Percentiles rank a stretch among this genome's conserved stretches.
phyloP scores from a whole-genome alignment of 2,113 vertebrate genomes.

The Hiodon alosoides region DNA sequence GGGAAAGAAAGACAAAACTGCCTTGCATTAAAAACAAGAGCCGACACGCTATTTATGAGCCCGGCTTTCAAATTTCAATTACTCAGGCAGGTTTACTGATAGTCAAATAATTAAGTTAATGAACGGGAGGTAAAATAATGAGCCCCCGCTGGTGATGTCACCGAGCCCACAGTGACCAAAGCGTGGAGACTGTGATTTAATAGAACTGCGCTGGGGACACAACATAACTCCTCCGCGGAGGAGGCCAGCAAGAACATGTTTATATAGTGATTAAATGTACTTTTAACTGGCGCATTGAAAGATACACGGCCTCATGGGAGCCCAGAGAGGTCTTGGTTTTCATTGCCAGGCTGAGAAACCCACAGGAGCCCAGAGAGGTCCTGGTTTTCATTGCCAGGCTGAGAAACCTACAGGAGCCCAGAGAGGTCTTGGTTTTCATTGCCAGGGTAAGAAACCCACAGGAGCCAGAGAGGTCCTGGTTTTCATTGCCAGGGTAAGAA shows the following conservation, averaged over 20 bases:
- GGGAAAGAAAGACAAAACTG: constrained; percentile 15
- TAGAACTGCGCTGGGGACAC: constrained; percentile 29
- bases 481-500: no score
- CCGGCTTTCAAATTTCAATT: constrained; percentile 49
- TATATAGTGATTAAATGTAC: constrained; percentile 38
- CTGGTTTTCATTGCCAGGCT: no score
- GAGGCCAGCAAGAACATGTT: constrained; percentile 28
- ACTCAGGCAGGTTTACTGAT: constrained; percentile 50
- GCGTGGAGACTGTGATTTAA: constrained; percentile 38
- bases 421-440: no score
- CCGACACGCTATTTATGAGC: constrained; percentile 37
- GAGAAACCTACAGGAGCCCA: no score
- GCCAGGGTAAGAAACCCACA: no score
- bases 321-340: constrained; percentile 18
- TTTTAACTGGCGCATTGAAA: constrained; percentile 22
- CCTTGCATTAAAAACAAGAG: constrained; percentile 31
- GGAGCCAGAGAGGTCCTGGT: no score
- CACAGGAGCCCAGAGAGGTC: not conserved
- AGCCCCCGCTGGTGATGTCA: constrained; percentile 45
- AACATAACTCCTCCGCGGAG: constrained; percentile 24
- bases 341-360: not conserved
- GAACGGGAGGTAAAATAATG: constrained; percentile 44
- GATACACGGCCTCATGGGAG: constrained; percentile 13
- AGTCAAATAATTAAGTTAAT: constrained; percentile 54
- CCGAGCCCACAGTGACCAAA: constrained; percentile 35